Percentiles rank a stretch among this genome's conserved stretches.
Conservation (phyloP, 2,797 vertebrate species). For the Bradypus variegatus region DNA sequence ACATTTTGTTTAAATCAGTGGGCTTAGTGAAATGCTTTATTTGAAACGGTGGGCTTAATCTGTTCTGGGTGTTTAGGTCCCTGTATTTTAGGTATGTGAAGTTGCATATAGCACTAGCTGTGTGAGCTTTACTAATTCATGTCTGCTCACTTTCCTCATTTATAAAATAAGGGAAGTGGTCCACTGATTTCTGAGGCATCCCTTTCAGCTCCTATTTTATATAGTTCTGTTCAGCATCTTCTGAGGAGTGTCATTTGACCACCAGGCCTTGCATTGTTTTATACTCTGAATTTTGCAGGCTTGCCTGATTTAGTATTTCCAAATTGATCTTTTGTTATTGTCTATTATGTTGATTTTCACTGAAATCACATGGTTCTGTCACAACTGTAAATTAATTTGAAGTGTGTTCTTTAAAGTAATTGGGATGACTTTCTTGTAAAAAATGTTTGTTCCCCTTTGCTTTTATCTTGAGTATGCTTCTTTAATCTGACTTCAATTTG, state of each 20-base stretch:
- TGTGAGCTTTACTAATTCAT: neutral
- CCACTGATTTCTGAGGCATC: neutral
- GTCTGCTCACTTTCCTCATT: neutral
- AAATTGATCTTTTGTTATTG: neutral
- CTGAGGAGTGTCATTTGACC: neutral
- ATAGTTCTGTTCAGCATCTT: neutral
- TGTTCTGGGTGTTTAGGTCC: neutral
- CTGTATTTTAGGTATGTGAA: neutral
- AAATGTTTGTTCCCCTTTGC: neutral
- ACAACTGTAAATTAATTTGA: too few species aligned
- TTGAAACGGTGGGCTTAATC: neutral
- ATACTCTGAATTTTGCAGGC: conserved; percentile 47
- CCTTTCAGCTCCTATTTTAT: neutral
- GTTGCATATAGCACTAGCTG: neutral
- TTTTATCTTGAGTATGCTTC: conserved; percentile 10
- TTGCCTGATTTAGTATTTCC: conserved; percentile 10
- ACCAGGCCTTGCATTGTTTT: conserved; percentile 1
- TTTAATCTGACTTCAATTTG: neutral
- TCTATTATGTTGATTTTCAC: neutral
- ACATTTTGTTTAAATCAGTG: neutral
- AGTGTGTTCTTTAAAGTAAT: neutral
- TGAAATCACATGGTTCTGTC: too few species aligned
- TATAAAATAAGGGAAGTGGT: neutral
- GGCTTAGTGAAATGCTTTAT: neutral
- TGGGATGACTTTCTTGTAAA: conserved; percentile 27